phyloP scores from a whole-genome alignment of 2,888 invertebrate genomes.

The Ophonus ardosiacus region DNA sequence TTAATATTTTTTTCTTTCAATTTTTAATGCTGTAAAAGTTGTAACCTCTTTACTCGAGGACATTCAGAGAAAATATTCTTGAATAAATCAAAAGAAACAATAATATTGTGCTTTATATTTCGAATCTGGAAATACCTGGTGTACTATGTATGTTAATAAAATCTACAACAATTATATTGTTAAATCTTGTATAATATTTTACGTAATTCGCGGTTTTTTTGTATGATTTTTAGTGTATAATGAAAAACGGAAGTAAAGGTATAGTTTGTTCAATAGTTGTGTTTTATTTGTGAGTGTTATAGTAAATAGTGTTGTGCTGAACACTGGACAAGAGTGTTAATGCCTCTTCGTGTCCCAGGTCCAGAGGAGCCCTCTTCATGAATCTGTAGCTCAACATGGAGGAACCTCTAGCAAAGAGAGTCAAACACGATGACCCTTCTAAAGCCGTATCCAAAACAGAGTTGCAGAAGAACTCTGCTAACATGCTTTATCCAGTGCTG shows the following conservation, averaged over 20 bases:
- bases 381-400: slow-evolving; percentile 28
- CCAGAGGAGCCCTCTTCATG: not conserved
- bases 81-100: not conserved
- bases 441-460: slow-evolving; percentile 58
- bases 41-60: slow-evolving; percentile 55
- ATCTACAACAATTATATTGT: not conserved
- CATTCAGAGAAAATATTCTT: not conserved
- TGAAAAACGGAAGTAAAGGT: not conserved
- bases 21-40: slow-evolving; percentile 40
- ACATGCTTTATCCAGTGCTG: slow-evolving; percentile 76
- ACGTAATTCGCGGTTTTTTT: not conserved
- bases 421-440: slow-evolving; percentile 68
- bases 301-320: slow-evolving; percentile 59
- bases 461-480: slow-evolving; percentile 60
- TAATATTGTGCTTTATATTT: slow-evolving; percentile 31
- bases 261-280: not conserved
- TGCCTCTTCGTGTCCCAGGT: slow-evolving; percentile 61
- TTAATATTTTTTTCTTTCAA: slow-evolving; percentile 39
- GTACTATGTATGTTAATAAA: not conserved
- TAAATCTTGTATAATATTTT: slow-evolving; percentile 4
- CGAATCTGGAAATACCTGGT: slow-evolving; percentile 24
- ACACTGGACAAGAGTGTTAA: slow-evolving; percentile 59
- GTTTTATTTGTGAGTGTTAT: slow-evolving; percentile 58
- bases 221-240: slow-evolving; percentile 1
- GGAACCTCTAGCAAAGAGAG: slow-evolving; percentile 67